Percentiles rank a stretch among this genome's conserved stretches.
phyloP scores from a whole-genome alignment of 2,797 vertebrate genomes.

The Falco peregrinus region DNA sequence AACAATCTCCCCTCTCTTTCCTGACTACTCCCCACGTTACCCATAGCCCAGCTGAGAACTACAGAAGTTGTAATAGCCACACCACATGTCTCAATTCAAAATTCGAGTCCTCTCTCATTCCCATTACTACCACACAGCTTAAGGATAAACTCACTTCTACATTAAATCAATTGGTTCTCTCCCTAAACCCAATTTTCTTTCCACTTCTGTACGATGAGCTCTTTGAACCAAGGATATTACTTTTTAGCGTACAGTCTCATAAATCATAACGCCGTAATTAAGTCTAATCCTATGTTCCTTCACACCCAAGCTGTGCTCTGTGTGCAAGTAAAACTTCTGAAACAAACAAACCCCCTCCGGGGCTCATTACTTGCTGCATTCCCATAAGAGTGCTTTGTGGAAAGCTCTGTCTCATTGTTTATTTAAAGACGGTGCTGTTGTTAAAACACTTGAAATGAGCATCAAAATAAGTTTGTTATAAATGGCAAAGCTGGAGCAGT shows the following conservation, averaged over 20 bases:
- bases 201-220: background rate
- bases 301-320: background rate
- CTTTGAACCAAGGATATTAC: constrained; percentile 7
- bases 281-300: background rate
- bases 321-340: background rate
- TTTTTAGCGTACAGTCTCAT: background rate
- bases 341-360: background rate
- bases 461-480: constrained; percentile 19
- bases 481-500: background rate
- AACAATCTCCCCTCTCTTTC: background rate
- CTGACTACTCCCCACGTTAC: background rate
- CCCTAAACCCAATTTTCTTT: background rate
- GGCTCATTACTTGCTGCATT: background rate
- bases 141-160: background rate
- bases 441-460: background rate
- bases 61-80: background rate
- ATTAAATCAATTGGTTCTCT: background rate
- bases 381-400: background rate
- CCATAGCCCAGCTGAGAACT: background rate
- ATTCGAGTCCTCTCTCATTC: background rate
- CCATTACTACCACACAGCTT: background rate
- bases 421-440: constrained; percentile 3
- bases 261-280: constrained; percentile 14
- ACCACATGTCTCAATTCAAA: background rate
- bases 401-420: constrained; percentile 35